Evolutionary conservation across 2,113 vertebrate genomes (phyloP), one percentile per base, ranked within the genome.

Genomic region (Trachemys scripta): DNA sequence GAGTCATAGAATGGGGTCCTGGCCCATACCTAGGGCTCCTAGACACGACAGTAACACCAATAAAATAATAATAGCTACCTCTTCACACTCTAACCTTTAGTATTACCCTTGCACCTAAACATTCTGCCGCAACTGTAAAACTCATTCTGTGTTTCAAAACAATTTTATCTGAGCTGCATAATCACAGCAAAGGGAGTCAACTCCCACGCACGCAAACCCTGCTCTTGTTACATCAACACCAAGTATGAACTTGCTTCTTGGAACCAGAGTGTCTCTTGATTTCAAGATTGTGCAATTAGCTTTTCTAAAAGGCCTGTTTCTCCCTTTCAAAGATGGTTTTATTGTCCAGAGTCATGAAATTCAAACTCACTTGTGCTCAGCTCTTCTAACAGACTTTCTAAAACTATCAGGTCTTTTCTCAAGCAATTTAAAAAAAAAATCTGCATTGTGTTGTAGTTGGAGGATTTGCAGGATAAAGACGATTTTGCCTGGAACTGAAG

Each of bases 211-310:
- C 45, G 6, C 25, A 54, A 80, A 85, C 84, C 81, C 76, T 76
- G 53, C 57, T 82, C 80, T 13, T 11, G 38, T 96, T 97, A 97
- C 96, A 97, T 92, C 95, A 97, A 78, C 92, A 47, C 97, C 98
- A 98, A 98, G 98, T 97, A 97, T 19, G 54, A 97, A 98, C 98
- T 98, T 98, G 98, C 97, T 91, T 96, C 94, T 86, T 90, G 93
- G 90, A 97, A 96, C 94, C 78, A 24, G 57, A 87, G 59, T 84
- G 95, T 87, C 84, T 93, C 94, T 93, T 75, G 20, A 8, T 97
- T 95, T 93, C 84, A 90, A 97, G 90, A 97, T 98, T 98, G 97
- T 96, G 97, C 96, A 98, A 98, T 95, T 88, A 92, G 95, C 93
- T 96, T 88, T 96, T 96, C 95, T 3, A 80, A 85, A 87, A 27